These are phyloP conservation scores for Momotus momota DNA, from an alignment of 2,797 vertebrate species.

Conservation along the genomic window DNA sequence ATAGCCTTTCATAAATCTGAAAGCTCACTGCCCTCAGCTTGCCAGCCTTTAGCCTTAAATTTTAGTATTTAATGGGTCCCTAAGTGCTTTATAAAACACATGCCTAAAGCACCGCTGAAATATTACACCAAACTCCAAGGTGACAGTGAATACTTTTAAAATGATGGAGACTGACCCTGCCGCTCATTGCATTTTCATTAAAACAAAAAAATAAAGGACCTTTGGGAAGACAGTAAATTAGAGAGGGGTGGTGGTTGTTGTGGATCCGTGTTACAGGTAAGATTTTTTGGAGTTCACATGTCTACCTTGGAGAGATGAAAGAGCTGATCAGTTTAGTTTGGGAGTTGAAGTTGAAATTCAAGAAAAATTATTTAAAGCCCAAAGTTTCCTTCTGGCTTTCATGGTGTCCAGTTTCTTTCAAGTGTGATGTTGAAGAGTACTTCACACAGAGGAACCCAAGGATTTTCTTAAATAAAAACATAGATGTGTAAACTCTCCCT, in stretches of 20 bases:
- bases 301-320: neutral
- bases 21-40: slow-evolving; percentile 38
- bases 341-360: neutral
- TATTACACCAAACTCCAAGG: slow-evolving; percentile 23
- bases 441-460: neutral
- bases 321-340: neutral
- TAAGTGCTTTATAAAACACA: slow-evolving; percentile 34
- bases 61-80: slow-evolving; percentile 53
- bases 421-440: neutral
- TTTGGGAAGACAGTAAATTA: neutral
- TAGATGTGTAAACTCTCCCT: neutral
- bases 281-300: neutral
- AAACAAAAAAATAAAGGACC: neutral
- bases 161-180: neutral
- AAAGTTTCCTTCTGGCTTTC: neutral
- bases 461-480: neutral
- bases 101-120: slow-evolving; percentile 33
- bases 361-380: neutral
- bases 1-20: slow-evolving; percentile 52
- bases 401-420: neutral
- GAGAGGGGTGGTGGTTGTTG: neutral
- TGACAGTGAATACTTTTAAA: neutral
- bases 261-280: neutral
- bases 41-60: slow-evolving; percentile 57
- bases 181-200: neutral